phyloP scores from a whole-genome alignment of 2,113 vertebrate species.

The Eptesicus fuscus region DNA sequence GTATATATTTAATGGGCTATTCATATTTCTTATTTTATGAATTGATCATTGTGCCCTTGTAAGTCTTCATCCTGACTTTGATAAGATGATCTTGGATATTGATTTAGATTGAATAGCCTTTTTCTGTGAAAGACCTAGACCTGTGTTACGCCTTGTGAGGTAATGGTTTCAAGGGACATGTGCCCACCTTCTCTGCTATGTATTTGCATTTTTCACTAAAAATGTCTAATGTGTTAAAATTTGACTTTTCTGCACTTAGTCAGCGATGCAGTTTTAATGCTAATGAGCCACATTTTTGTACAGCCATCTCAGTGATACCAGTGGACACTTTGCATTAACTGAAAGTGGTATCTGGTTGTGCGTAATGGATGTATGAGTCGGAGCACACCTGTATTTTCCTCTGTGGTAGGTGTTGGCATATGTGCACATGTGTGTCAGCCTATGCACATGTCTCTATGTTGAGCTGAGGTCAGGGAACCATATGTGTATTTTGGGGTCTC shows the following conservation, averaged over 20 bases:
- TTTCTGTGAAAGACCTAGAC: neutral
- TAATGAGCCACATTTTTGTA: neutral
- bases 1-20: neutral
- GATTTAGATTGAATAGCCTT: neutral
- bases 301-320: accelerated
- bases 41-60: neutral
- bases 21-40: neutral
- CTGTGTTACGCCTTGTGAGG: neutral
- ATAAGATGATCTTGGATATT: neutral
- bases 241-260: neutral
- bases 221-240: conserved; percentile 54
- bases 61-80: neutral
- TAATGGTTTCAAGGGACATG: neutral
- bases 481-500: neutral
- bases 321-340: accelerated
- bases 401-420: neutral
- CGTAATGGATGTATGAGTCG: accelerated
- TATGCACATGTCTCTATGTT: neutral
- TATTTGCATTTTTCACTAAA: conserved; percentile 56
- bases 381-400: neutral
- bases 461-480: neutral
- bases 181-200: neutral
- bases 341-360: neutral
- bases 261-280: neutral
- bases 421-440: neutral